Base-by-base conservation (phyloP, 2,888 invertebrate genomes). In the Drosophila affinis region DNA sequence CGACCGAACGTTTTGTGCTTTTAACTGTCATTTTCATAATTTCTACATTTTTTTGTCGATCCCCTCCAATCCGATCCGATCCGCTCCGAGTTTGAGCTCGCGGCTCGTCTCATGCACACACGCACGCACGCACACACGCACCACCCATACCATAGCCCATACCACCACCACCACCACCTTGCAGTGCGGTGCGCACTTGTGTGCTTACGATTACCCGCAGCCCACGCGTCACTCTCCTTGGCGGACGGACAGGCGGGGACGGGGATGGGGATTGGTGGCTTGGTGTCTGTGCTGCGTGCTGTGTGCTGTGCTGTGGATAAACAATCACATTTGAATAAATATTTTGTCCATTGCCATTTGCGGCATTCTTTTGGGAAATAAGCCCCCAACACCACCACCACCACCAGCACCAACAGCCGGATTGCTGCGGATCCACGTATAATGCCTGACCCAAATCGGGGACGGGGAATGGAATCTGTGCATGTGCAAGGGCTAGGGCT, bases 1-100 rank as follows among this genome's bases (percentile, higher is more conserved):
- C 73, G 59, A 46, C 63, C 59, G 65, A 64, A 57, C 73, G 75
- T 77, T 88, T 82, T 89, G 77, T 89, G 83, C 87, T 75, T 84
- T 89, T 89, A 85, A 85, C 87, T 85, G 84, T 89, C 89, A 89
- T 84, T 89, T 84, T 84, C 80, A 84, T 89, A 89, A 84, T 84
- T 84, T 89, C 89, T 85, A 89, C 87, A 86, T 86, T 79, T 82
- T 87, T 87, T 34, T 58, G 1, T 21, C 21, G 21, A 21, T 21
- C 21, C 21, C 21, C 21, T 21, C 21, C 54, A 83, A 88, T 85
- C 83, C 72, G 72, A 82, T 78, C 77, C 29, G 29, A 27, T 6
- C 27, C 7, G 27, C 6, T 5, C 24, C 24, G 24, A 24, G 24
- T 24, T 84, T 69, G 75, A 83, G 63, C 65, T 34, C 57, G 14